Evolutionary conservation across 53 echinoderm and acorn worm species (phyloP), one percentile per base, ranked within the genome.

Genomic region (Pentamera pediparva): DNA sequence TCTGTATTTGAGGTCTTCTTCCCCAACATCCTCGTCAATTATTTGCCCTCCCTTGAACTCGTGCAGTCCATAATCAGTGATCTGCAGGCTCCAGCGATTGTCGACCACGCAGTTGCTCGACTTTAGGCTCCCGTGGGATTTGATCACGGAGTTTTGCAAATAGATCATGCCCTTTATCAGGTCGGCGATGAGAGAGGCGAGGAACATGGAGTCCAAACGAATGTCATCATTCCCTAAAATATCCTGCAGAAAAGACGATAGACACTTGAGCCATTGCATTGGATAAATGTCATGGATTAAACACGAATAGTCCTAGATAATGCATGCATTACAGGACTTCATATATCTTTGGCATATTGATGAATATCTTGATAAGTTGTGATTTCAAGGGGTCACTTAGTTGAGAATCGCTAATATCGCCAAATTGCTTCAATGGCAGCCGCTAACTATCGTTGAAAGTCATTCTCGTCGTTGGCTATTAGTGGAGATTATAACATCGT

Each of bases 71-170:
- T 98, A 98, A 78, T 98, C 98, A 4, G 98, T 98, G 78, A 98
- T 83, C 71, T 98, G 98, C n/a, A 98, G 79, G 0, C 91, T 89
- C 89, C 91, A 98, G 37, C 98, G 88, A 64, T 89, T 91, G 72
- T 98, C 98, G 26, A 98, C 98, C 28, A 98, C 98, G 59, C 91
- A 98, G 84, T 92, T 98, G 35, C 92, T 88, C 10, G 98, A 98
- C 70, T 92, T 98, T 28, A 98, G 89, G 53, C 85, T 80, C 15
- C 98, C 98, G 60, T 98, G 98, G 8, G 91, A 89, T 62, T 83
- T 84, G 70, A 98, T 92, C 60, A 79, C 78, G 0, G 88, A 85
- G 48, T 82, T 86, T 70, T 98, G 98, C 0, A 98, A 52, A 47
- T 98, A 98, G 50, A 89, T 78, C 83, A 92, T 82, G 5, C 98